Evolutionary conservation across 2,113 vertebrate genomes (phyloP).

Genomic region (Campylomormyrus numenius): DNA sequence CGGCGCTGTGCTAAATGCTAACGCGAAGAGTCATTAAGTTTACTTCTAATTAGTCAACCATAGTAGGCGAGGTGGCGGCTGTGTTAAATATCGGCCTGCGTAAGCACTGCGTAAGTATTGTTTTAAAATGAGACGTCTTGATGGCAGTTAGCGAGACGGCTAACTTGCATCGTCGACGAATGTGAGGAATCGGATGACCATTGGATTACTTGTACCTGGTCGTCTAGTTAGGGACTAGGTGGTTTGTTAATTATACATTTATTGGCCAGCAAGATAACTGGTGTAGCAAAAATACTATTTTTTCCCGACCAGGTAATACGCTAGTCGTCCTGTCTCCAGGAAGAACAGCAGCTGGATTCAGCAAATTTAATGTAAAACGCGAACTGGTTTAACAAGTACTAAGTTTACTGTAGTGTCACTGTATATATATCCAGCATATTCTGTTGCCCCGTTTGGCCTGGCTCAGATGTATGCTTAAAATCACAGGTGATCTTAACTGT

Average conservation of each 20-base stretch:
- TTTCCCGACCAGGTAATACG: neutral
- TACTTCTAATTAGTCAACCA: neutral
- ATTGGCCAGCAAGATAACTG: neutral
- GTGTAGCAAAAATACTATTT: neutral
- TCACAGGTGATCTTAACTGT: neutral
- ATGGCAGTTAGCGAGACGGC: neutral
- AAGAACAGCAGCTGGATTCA: neutral
- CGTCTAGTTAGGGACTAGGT: neutral
- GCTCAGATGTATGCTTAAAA: neutral
- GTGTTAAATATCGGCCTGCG: neutral
- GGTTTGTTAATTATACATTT: neutral
- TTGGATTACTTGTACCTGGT: neutral
- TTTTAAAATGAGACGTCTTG: neutral
- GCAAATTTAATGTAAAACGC: neutral
- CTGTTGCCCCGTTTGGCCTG: neutral
- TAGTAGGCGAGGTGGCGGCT: neutral
- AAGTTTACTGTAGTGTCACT: neutral
- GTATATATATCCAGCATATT: neutral
- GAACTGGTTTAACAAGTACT: neutral
- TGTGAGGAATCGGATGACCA: neutral
- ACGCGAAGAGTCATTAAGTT: neutral
- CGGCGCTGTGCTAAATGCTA: neutral
- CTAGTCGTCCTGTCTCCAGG: neutral
- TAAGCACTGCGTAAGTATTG: neutral
- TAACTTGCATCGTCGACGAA: neutral